phyloP scores from a whole-genome alignment of 2,797 vertebrate species.

The Margarornis squamiger region DNA sequence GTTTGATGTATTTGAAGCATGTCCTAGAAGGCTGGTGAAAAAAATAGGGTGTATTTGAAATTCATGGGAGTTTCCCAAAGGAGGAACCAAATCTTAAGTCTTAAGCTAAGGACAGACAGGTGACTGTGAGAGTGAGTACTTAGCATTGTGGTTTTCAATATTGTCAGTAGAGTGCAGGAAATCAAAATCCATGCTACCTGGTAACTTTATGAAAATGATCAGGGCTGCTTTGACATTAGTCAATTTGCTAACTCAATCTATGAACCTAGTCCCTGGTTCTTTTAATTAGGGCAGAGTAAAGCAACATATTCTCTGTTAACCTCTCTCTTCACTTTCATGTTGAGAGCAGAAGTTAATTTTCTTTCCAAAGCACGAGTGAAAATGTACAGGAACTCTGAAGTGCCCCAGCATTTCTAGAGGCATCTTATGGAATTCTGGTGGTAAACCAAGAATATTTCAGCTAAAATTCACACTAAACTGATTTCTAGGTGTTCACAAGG shows the following conservation, averaged over 20 bases:
- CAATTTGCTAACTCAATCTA: too few species aligned
- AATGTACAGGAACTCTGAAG: not conserved
- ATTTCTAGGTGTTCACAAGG: not conserved
- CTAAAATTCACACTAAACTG: not conserved
- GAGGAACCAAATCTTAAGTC: not conserved
- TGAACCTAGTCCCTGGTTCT: too few species aligned
- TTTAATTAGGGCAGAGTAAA: not conserved
- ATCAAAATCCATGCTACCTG: too few species aligned
- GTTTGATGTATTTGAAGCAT: not conserved
- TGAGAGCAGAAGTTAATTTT: not conserved
- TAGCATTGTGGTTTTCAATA: not conserved
- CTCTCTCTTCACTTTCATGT: not conserved
- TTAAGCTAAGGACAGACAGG: not conserved
- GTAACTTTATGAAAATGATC: too few species aligned
- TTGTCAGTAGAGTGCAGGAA: not conserved
- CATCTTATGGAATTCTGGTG: not conserved
- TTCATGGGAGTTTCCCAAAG: not conserved
- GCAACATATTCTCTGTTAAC: not conserved
- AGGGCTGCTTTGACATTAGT: too few species aligned
- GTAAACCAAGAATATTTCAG: not conserved
- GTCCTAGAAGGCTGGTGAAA: not conserved
- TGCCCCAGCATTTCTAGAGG: too few species aligned
- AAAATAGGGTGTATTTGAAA: not conserved
- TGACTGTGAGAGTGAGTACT: not conserved
- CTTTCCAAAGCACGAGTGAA: not conserved